Base-by-base conservation (phyloP, 92 coral and sea anemone genomes). In the Ricordea florida region DNA sequence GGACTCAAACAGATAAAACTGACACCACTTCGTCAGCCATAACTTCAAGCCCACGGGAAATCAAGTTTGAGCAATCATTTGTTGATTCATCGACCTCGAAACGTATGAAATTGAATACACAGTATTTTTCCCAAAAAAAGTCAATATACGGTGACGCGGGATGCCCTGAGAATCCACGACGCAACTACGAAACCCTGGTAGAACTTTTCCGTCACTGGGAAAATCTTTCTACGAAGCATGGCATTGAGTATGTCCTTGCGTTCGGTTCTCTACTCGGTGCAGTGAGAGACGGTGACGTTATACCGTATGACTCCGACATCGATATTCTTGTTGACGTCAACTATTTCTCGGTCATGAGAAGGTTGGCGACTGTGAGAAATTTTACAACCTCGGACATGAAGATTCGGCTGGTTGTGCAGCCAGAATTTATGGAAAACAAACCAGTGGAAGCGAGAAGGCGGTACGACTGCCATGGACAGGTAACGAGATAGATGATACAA, bases 261-360 rank as follows among this genome's bases (percentile, higher is more conserved):
- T 76, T 57, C 33, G 97, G 98, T 3, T 61, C 91, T 15, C 75
- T 90, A 8, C 72, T 93, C 9, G 98, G 93, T 28, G 91, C 90
- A 23, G 59, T 84, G 58, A 81, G 98, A 5, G 73, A 83, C 25
- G 82, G 79, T 0, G 98, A 93, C 29, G 55, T 90, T 2, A 93
- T 93, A 43, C 98, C 98, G 0, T 90, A 87, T 79, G 97, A 90
- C 59, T 71, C 87, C 0, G 98, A 93, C 52, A 69, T 90, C 26
- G 98, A 93, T 64, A 18, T 93, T 3, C 46, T 90, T 17, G 43
- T 93, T 27, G 80, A 87, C 18, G 72, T 80, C 0, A 85, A 74
- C 21, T 84, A 57, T 38, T 84, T 75, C 69, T 78, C 84, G 8
- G 41, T 41, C 35, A 42, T 93, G 53, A 46, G 80, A 35, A 50